phyloP scores from a whole-genome alignment of 2,888 invertebrate species.

The Heterodera filipjevi region DNA sequence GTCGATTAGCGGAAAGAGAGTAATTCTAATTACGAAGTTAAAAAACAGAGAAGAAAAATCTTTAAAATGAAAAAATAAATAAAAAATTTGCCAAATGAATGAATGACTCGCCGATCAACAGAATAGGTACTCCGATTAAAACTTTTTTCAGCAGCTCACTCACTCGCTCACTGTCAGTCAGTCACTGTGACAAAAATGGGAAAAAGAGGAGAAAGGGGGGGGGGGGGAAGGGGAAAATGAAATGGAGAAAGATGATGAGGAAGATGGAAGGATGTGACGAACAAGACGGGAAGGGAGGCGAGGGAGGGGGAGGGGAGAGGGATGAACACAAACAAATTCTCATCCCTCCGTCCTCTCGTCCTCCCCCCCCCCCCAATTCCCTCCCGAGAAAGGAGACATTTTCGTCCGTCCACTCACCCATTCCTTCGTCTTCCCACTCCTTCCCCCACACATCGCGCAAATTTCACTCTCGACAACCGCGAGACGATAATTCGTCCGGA shows the following conservation, averaged over 20 bases:
- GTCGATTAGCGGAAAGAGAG: too few relatives aligned
- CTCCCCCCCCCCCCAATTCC: too few relatives aligned
- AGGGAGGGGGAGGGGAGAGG: neutral
- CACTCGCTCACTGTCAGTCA: too few relatives aligned
- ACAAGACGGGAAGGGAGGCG: neutral
- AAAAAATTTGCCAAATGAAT: too few relatives aligned
- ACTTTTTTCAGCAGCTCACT: too few relatives aligned
- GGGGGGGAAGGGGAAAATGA: neutral
- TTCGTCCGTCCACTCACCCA: neutral
- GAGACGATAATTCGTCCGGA: neutral
- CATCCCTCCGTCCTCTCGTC: neutral
- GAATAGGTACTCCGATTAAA: too few relatives aligned
- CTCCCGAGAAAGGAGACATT: neutral
- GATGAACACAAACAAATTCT: neutral
- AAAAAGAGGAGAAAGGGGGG: neutral
- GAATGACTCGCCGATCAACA: too few relatives aligned
- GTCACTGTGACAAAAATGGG: neutral
- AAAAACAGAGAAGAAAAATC: too few relatives aligned
- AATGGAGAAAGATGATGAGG: neutral
- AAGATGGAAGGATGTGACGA: neutral
- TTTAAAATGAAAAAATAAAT: too few relatives aligned
- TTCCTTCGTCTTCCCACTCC: neutral
- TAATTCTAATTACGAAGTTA: too few relatives aligned
- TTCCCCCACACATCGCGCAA: neutral
- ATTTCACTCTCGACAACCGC: slow-evolving; percentile 1